phyloP scores from a whole-genome alignment of 2,113 vertebrate species.

The Enhydra lutris region DNA sequence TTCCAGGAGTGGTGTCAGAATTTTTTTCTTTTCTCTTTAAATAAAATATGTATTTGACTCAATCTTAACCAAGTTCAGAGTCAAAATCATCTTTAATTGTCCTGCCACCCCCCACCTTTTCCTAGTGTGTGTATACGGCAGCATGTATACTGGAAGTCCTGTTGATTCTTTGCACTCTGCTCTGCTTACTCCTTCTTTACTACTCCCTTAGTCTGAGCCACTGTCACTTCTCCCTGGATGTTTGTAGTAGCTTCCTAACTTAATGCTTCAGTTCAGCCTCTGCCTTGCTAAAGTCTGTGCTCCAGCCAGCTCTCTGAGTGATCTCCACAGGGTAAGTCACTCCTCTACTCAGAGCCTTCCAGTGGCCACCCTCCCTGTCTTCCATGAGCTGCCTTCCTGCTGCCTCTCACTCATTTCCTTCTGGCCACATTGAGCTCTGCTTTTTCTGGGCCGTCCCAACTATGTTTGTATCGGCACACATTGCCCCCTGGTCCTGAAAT shows the following conservation, averaged over 20 bases:
- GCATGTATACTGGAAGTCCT: neutral
- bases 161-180: neutral
- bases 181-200: neutral
- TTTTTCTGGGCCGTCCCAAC: neutral
- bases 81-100: neutral
- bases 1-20: neutral
- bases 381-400: neutral
- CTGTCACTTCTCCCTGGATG: neutral
- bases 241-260: neutral
- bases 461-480: neutral
- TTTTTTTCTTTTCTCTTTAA: neutral
- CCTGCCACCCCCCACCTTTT: no score
- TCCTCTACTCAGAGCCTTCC: neutral
- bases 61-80: neutral
- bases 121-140: fast-evolving
- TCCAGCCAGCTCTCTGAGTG: neutral
- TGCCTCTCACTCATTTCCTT: neutral
- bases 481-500: neutral
- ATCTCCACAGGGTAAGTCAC: no score
- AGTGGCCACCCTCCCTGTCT: fast-evolving
- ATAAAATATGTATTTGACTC: neutral
- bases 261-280: neutral
- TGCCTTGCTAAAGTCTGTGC: fast-evolving
- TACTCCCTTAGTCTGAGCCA: neutral
- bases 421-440: neutral